Evolutionary conservation across 2,113 vertebrate genomes (phyloP).

Genomic region (Leucopsar rothschildi): DNA sequence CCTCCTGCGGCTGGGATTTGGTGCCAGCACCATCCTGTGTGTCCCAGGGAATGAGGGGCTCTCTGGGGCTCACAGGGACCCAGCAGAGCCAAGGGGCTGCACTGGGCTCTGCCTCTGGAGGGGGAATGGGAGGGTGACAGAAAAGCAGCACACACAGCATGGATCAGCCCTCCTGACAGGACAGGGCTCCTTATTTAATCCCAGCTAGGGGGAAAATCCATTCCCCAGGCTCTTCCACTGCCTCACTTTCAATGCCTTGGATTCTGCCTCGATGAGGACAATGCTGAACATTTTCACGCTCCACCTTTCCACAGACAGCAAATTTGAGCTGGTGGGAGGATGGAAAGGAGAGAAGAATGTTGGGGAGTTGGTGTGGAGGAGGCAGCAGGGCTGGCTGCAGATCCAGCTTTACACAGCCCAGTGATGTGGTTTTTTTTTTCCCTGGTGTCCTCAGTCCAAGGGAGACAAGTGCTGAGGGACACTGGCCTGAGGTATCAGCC

Average conservation of each 20-base stretch:
- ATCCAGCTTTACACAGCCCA: neutral
- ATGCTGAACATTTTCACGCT: fast-evolving
- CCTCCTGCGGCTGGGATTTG: neutral
- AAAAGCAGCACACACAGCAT: neutral
- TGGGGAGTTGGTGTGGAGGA: neutral
- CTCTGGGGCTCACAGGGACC: neutral
- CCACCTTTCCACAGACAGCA: neutral
- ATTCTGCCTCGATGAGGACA: neutral
- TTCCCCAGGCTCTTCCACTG: neutral
- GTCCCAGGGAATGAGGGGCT: neutral
- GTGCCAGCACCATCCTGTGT: fast-evolving
- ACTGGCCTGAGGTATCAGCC: neutral
- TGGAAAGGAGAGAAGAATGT: neutral
- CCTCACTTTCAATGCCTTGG: neutral
- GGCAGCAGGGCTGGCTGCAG: neutral
- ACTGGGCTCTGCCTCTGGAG: neutral
- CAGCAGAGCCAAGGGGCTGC: neutral
- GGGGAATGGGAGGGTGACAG: neutral
- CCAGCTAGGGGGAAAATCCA: neutral
- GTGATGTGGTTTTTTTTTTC: neutral
- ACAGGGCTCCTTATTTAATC: neutral
- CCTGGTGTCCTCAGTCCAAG: neutral
- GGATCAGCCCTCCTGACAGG: neutral
- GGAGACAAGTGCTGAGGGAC: neutral
- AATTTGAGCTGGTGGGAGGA: neutral